Conservation (phyloP, 2,888 invertebrate genomes). For the Pyrrhosoma nymphula region DNA sequence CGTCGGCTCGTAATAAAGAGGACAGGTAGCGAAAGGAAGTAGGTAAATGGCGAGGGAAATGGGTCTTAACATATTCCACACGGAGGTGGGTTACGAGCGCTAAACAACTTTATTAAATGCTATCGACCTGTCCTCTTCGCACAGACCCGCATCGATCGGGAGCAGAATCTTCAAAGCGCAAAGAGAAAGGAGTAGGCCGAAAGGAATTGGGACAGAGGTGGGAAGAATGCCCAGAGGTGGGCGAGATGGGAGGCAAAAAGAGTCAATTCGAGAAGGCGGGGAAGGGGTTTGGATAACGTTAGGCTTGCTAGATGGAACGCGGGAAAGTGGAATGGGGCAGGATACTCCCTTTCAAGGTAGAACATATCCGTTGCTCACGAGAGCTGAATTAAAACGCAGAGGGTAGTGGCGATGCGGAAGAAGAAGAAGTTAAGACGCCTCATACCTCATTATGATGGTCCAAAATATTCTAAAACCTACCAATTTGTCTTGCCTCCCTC, state of each 20-base stretch:
- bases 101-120: slow-evolving; percentile 2
- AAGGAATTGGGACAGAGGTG: neutral
- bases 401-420: no score
- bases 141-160: neutral
- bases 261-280: no score
- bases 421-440: no score
- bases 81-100: neutral
- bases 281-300: no score
- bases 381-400: no score
- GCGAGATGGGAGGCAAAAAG: neutral
- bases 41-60: neutral
- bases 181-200: neutral
- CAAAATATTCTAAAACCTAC: no score
- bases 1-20: neutral
- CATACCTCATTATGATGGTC: no score
- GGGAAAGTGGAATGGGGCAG: no score
- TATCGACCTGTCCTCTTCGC: neutral
- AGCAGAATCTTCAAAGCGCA: neutral
- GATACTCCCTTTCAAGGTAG: no score
- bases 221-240: neutral
- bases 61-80: neutral
- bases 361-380: no score
- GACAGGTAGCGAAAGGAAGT: neutral
- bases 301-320: no score
- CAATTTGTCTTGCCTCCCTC: no score